A percentile compares a stretch with the other conserved stretches of the same genome.
Evolutionary conservation across 92 coral and sea anemone species (phyloP).

Genomic region (Heteractis magnifica): DNA sequence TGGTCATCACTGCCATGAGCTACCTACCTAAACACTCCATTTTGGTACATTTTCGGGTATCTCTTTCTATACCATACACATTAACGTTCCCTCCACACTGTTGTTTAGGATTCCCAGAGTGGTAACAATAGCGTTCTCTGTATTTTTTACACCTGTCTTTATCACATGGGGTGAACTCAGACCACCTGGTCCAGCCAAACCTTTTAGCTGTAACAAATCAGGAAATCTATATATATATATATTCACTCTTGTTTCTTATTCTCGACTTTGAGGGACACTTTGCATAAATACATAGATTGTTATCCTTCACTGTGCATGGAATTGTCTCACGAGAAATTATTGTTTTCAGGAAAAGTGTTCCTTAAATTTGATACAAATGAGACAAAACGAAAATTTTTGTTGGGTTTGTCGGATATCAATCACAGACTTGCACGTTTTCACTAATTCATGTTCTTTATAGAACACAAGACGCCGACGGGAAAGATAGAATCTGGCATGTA

Average conservation of each 20-base stretch:
- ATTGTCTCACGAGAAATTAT: neutral
- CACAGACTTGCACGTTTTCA: too few relatives aligned
- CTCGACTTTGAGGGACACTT: too few relatives aligned
- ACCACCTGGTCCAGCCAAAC: slow-evolving; percentile 44
- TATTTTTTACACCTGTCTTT: slow-evolving; percentile 12
- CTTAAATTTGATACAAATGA: too few relatives aligned
- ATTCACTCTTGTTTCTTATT: neutral
- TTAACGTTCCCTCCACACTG: slow-evolving; percentile 39
- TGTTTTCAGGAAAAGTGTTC: neutral
- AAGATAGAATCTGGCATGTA: too few relatives aligned
- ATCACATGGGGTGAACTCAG: slow-evolving; percentile 33
- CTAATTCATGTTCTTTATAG: too few relatives aligned
- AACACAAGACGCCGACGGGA: too few relatives aligned
- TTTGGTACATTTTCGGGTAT: slow-evolving; percentile 39
- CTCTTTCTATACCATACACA: slow-evolving; percentile 40
- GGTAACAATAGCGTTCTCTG: slow-evolving; percentile 44
- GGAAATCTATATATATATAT: neutral
- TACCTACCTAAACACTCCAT: slow-evolving; percentile 70
- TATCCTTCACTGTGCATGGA: neutral
- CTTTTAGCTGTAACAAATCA: neutral
- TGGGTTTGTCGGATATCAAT: too few relatives aligned
- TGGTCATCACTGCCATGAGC: neutral
- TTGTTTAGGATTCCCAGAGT: slow-evolving; percentile 7
- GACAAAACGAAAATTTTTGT: too few relatives aligned
- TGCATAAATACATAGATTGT: too few relatives aligned